Evolutionary conservation across 2,888 invertebrate genomes (phyloP).

Genomic region (Tribolium freemani): DNA sequence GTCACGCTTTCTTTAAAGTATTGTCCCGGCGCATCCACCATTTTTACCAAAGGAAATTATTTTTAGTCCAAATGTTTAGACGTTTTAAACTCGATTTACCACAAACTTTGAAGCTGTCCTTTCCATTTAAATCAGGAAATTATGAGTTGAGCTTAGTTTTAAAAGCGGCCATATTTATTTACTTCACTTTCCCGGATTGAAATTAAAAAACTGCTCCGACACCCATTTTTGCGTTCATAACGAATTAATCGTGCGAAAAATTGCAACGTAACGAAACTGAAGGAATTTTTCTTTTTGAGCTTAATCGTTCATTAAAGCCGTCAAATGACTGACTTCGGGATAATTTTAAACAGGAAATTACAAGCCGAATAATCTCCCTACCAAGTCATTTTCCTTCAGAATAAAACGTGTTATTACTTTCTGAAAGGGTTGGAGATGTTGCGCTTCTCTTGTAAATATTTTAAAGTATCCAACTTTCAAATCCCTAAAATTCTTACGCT

Average conservation of each 20-base stretch:
- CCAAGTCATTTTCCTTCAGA: conserved; percentile 28
- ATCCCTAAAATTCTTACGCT: not conserved
- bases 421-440: conserved; percentile 18
- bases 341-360: conserved; percentile 38
- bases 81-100: not conserved
- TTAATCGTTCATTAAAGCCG: conserved; percentile 32
- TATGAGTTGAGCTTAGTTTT: not conserved
- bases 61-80: not conserved
- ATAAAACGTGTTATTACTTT: conserved; percentile 37
- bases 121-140: not conserved
- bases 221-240: not conserved
- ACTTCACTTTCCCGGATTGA: not conserved
- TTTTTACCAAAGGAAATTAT: not conserved
- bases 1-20: not conserved
- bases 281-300: conserved; percentile 12
- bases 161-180: not conserved
- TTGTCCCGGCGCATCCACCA: not conserved
- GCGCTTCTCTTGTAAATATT: conserved; percentile 17
- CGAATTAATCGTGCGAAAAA: conserved; percentile 14
- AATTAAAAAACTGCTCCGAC: not conserved
- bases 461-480: not conserved
- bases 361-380: conserved; percentile 25
- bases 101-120: not conserved
- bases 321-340: conserved; percentile 22
- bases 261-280: not conserved